phyloP scores from a whole-genome alignment of 1,140 invertebrate species.

The Danaus melanippus region DNA sequence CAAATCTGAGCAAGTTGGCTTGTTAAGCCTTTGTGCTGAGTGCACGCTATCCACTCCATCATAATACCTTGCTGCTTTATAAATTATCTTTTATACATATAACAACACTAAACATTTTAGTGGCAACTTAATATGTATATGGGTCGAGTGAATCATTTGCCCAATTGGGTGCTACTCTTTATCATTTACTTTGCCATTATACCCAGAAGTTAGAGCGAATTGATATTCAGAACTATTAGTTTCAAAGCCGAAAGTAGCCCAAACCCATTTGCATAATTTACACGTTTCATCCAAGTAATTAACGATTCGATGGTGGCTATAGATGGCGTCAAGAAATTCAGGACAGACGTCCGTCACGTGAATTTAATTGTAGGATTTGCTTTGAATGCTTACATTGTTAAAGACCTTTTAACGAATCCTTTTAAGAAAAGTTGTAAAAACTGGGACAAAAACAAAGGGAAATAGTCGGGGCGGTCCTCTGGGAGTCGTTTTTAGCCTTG shows the following conservation, averaged over 20 bases:
- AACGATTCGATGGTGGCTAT: slow-evolving; percentile 44
- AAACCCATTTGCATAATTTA: slow-evolving; percentile 49
- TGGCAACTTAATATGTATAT: slow-evolving; percentile 16
- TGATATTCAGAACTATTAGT: slow-evolving; percentile 29
- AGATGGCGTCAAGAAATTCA: slow-evolving; percentile 41
- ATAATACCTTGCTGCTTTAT: slow-evolving; percentile 14
- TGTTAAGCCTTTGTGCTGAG: slow-evolving; percentile 52
- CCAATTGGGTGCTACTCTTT: slow-evolving; percentile 15
- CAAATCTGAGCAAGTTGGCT: slow-evolving; percentile 48
- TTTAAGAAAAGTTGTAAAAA: slow-evolving; percentile 60
- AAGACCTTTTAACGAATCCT: slow-evolving; percentile 40
- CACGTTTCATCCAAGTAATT: slow-evolving; percentile 48
- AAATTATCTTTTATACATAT: slow-evolving; percentile 9
- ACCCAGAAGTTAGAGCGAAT: slow-evolving; percentile 15
- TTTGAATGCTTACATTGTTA: slow-evolving; percentile 38
- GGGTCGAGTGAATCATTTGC: slow-evolving; percentile 14
- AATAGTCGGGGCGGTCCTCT: slow-evolving; percentile 60
- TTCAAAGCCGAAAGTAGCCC: slow-evolving; percentile 27
- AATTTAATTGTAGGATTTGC: slow-evolving; percentile 46
- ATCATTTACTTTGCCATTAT: slow-evolving; percentile 13
- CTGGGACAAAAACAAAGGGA: slow-evolving; percentile 58
- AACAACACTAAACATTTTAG: slow-evolving; percentile 12
- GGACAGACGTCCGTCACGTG: slow-evolving; percentile 33
- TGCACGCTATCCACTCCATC: slow-evolving; percentile 24
- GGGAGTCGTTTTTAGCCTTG: slow-evolving; percentile 53